Base-by-base conservation (phyloP, 2,113 vertebrate genomes). In the Chlamydotis undulata region DNA sequence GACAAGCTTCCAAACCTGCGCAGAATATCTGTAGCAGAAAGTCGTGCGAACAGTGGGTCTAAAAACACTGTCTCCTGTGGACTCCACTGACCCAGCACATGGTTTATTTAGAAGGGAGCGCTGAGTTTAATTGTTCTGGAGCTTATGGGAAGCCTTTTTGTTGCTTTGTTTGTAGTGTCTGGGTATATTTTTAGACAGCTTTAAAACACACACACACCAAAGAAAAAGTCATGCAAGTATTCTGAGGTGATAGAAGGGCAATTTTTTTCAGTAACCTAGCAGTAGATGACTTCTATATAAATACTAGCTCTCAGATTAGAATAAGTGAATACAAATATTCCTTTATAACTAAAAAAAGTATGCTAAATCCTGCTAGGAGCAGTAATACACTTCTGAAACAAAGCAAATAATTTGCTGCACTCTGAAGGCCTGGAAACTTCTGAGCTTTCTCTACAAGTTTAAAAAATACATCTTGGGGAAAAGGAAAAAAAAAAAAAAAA, bases 91-190 rank as follows among this genome's bases (percentile, higher is more conserved):
- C 53, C 80, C 61, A 87, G 65, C 22, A 50, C 69, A 89, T 41
- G 41, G 83, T 71, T 94, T 92, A 91, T 93, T 95, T 83, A 92
- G 77, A 47, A 93, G 45, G 29, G 45, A 89, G 28, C 8, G 10
- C 26, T 0, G 10, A 82, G 83, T 92, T 87, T 91, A 95, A 93
- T 93, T 87, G 83, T 87, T 67, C 80, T 76, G 83, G 70, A 96
- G 60, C 80, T 81, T 90, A 57, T 35, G 60, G 68, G 71, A 94
- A 89, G 19, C n/a, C 35, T 92, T 83, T 94, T 41, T 52, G 6
- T 53, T 83, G 47, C 77, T 82, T 91, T 43, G 23, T 74, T 77
- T 63, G 25, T 55, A 83, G 45, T 6, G 11, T 70, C 45, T 84
- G 43, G 22, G 14, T 68, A 9, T 82, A 87, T 84, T 96, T 96